Percentiles rank a stretch among this genome's conserved stretches.
Conservation (phyloP, 2,888 invertebrate species). For the Heliconius ismenius region DNA sequence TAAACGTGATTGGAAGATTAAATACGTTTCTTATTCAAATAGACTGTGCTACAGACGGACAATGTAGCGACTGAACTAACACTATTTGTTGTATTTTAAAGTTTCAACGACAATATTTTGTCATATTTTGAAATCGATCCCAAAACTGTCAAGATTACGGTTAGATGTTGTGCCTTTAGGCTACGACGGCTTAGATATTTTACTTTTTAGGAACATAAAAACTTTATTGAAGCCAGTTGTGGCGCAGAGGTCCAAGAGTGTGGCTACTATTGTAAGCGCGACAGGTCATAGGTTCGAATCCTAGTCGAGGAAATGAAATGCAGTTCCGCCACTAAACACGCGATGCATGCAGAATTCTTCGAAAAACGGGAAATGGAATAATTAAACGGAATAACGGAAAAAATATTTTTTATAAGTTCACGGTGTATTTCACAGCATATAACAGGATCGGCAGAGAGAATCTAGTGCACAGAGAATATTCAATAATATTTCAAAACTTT, state of each 20-base stretch:
- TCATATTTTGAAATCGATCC: too few relatives aligned
- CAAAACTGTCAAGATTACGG: too few relatives aligned
- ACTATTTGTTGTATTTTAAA: background rate
- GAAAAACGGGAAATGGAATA: too few relatives aligned
- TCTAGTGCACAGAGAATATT: too few relatives aligned
- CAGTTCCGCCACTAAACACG: background rate
- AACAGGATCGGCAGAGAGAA: background rate
- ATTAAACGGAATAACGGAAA: too few relatives aligned
- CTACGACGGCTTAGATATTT: too few relatives aligned
- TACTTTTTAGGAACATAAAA: too few relatives aligned
- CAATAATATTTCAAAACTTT: too few relatives aligned
- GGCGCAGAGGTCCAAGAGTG: background rate
- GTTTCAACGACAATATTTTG: too few relatives aligned
- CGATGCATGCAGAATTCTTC: background rate
- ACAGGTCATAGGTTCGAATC: too few relatives aligned
- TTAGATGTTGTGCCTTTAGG: too few relatives aligned
- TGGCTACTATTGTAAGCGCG: too few relatives aligned
- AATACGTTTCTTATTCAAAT: constrained; percentile 5
- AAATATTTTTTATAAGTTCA: background rate
- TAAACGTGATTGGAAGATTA: background rate
- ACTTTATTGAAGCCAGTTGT: background rate
- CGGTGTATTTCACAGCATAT: background rate
- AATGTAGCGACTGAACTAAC: background rate
- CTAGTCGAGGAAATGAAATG: background rate
- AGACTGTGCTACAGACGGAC: background rate